Conservation (phyloP, 2,888 invertebrate genomes). For the Oscheius onirici region DNA sequence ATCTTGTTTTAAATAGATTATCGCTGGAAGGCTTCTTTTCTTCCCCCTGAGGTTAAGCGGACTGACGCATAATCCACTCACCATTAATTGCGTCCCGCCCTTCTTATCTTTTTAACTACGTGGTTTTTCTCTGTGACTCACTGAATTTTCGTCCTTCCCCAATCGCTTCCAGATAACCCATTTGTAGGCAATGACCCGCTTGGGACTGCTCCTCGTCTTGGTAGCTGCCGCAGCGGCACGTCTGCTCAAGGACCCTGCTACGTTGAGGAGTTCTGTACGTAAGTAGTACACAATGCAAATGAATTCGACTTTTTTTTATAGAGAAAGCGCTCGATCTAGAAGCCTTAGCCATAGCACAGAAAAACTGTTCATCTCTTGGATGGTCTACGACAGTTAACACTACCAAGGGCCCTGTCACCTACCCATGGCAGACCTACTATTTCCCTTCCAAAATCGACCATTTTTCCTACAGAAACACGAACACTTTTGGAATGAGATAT, state of each 20-base stretch:
- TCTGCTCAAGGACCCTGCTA: neutral
- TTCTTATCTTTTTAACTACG: too few species aligned
- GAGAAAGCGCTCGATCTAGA: neutral
- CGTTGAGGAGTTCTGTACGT: neutral
- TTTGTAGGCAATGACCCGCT: neutral
- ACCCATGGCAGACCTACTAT: conserved; percentile 24
- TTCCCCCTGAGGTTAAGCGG: too few species aligned
- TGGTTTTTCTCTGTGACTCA: too few species aligned
- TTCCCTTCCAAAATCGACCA: conserved; percentile 30
- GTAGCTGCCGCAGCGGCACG: neutral
- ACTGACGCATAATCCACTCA: too few species aligned
- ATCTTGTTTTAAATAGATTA: too few species aligned
- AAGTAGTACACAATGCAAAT: neutral
- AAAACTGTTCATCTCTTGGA: neutral
- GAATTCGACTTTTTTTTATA: neutral
- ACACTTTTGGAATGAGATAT: conserved; percentile 27
- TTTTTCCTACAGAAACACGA: conserved; percentile 8
- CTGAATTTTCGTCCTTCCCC: too few species aligned
- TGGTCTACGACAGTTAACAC: neutral
- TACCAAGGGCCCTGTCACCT: neutral
- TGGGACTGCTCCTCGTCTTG: neutral
- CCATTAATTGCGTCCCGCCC: too few species aligned
- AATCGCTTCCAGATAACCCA: too few species aligned
- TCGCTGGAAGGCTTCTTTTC: too few species aligned
- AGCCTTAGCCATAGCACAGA: neutral